Conservation (phyloP, 37 sponge, comb jelly and placozoan genomes). For the Hormiphora californensis region DNA sequence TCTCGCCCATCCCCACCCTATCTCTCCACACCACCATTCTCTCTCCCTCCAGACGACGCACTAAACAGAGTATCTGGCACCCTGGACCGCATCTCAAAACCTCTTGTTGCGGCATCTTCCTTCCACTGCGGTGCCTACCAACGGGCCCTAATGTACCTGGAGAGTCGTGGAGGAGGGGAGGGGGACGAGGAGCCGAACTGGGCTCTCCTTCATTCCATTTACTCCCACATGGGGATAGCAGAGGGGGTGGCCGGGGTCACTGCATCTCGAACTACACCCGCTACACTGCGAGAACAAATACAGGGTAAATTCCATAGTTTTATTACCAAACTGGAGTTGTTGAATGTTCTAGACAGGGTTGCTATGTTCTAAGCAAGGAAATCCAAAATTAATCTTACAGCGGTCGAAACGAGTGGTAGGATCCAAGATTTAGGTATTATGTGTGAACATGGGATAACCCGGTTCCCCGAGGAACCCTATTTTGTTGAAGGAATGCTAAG, state of each 20-base stretch:
- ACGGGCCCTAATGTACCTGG: conserved; percentile 63
- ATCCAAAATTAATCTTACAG: conserved; percentile 1
- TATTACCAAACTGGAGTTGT: background rate
- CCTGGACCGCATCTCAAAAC: conserved; percentile 57
- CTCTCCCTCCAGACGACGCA: background rate
- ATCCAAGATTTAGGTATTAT: background rate
- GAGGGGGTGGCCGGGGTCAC: conserved; percentile 46
- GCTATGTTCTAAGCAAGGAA: background rate
- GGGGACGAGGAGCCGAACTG: no score
- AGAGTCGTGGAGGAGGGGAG: no score
- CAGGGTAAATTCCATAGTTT: conserved; percentile 17
- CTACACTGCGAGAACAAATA: conserved; percentile 24
- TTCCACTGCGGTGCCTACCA: conserved; percentile 76
- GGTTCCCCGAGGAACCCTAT: background rate
- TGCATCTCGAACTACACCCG: conserved; percentile 9
- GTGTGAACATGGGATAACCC: conserved; percentile 25
- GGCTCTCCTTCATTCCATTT: conserved; percentile 22
- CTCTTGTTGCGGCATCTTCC: conserved; percentile 67
- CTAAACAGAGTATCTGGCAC: background rate
- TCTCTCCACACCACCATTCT: no score
- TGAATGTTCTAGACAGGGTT: no score
- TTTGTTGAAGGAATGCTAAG: background rate
- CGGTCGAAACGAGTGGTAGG: conserved; percentile 4
- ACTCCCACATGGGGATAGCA: background rate
- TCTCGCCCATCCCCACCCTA: no score